These are phyloP conservation scores for Macaria notata DNA, from an alignment of 2,888 invertebrate species.

Conservation along the genomic window DNA sequence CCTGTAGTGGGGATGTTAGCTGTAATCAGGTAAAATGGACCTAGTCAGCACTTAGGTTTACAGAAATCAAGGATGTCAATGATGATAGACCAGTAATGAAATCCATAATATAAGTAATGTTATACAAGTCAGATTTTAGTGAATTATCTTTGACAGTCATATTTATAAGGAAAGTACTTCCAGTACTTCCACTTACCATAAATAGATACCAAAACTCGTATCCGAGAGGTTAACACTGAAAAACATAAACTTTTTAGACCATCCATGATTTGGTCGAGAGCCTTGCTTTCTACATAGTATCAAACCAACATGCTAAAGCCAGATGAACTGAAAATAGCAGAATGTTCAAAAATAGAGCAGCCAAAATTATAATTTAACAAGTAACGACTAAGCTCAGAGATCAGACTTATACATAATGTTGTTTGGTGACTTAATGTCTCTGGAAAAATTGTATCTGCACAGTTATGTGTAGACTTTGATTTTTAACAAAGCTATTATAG, in stretches of 20 bases:
- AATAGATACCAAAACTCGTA: conserved; percentile 74
- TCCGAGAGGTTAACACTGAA: conserved; percentile 78
- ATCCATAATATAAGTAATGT: conserved; percentile 3
- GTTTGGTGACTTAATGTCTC: too few species aligned
- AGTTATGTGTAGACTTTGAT: too few species aligned
- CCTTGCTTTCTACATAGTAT: conserved; percentile 27
- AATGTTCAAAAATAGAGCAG: too few species aligned
- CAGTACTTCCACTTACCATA: conserved; percentile 80
- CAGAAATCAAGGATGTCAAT: too few species aligned
- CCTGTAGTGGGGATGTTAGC: too few species aligned
- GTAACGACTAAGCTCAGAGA: too few species aligned
- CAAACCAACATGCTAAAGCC: conserved; percentile 43
- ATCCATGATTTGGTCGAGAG: conserved; percentile 46
- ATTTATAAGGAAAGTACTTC: conserved; percentile 67
- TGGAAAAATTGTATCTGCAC: too few species aligned
- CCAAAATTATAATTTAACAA: too few species aligned
- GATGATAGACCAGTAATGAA: conserved; percentile 1
- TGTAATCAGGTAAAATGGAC: too few species aligned
- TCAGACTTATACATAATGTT: too few species aligned
- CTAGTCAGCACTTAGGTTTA: too few species aligned
- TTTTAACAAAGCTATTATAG: too few species aligned
- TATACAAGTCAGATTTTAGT: not conserved
- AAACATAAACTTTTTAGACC: conserved; percentile 77
- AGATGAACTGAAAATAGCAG: conserved; percentile 27
- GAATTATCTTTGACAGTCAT: conserved; percentile 49